Evolutionary conservation across 2,113 vertebrate genomes (phyloP).

Genomic region (Heteronetta atricapilla): DNA sequence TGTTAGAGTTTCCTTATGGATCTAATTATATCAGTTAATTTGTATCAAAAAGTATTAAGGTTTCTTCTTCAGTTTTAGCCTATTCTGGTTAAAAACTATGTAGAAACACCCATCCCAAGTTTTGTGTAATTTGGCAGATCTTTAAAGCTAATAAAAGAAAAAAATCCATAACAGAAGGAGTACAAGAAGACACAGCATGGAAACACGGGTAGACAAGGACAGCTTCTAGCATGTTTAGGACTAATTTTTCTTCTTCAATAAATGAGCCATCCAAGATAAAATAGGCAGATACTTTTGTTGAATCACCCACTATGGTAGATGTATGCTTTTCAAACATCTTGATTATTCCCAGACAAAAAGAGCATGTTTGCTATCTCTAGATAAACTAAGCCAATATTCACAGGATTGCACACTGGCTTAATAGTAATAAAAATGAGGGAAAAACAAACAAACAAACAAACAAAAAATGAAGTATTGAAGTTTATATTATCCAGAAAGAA

Average conservation of each 20-base stretch:
- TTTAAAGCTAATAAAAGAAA: background rate
- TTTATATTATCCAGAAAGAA: constrained; percentile 49
- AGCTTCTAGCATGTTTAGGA: background rate
- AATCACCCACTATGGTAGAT: background rate
- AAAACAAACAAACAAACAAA: background rate
- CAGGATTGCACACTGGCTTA: background rate
- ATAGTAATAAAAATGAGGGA: background rate
- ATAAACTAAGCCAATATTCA: background rate
- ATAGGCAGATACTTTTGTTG: background rate
- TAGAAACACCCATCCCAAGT: background rate
- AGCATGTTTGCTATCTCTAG: background rate
- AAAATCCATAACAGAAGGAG: background rate
- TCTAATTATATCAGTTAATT: background rate
- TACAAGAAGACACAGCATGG: background rate
- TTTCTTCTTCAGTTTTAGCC: background rate
- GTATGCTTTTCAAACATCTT: background rate
- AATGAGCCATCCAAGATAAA: background rate
- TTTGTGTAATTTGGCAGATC: background rate
- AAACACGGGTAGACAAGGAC: background rate
- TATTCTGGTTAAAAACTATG: background rate
- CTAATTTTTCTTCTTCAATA: background rate
- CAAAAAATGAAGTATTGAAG: background rate
- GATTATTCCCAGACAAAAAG: background rate
- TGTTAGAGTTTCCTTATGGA: background rate
- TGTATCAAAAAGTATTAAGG: background rate